A percentile compares a stretch with the other conserved stretches of the same genome.
Evolutionary conservation across 2,888 invertebrate genomes (phyloP).

Genomic region (Amaurobius ferox): DNA sequence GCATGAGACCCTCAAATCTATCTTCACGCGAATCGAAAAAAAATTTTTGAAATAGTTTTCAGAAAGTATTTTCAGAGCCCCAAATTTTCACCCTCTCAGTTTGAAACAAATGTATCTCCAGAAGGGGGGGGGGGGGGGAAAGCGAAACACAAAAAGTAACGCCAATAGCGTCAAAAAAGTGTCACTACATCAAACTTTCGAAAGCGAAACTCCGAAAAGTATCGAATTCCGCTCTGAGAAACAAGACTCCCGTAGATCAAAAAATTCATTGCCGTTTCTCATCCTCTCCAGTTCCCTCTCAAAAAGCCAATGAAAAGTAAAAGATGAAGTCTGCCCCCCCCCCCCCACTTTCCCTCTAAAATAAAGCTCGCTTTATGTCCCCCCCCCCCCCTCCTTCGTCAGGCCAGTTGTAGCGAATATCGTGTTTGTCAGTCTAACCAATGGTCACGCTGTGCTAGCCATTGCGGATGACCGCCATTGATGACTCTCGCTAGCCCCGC

Average conservation of each 20-base stretch:
- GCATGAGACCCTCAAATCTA: too few species aligned
- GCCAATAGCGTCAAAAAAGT: neutral
- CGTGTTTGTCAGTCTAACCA: conserved; percentile 33
- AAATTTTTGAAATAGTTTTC: too few species aligned
- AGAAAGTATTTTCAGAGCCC: too few species aligned
- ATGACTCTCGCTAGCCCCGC: conserved; percentile 37
- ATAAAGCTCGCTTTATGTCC: neutral
- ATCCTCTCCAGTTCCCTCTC: neutral
- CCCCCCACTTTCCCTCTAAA: neutral
- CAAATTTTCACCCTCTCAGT: too few species aligned
- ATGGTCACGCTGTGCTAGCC: conserved; percentile 34
- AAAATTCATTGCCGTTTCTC: neutral
- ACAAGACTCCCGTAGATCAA: neutral
- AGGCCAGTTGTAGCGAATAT: neutral
- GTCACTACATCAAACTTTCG: neutral
- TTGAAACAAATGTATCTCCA: too few species aligned
- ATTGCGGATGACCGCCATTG: conserved; percentile 40
- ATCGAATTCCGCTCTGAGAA: neutral
- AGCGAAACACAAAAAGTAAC: neutral
- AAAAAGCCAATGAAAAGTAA: neutral
- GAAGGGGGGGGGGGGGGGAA: neutral
- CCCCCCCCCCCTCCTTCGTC: neutral
- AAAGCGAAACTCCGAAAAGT: neutral
- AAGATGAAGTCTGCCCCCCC: neutral
- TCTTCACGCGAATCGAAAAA: too few species aligned